Conservation (phyloP, 2,888 invertebrate genomes). For the Gymnoscelis rufifasciata region DNA sequence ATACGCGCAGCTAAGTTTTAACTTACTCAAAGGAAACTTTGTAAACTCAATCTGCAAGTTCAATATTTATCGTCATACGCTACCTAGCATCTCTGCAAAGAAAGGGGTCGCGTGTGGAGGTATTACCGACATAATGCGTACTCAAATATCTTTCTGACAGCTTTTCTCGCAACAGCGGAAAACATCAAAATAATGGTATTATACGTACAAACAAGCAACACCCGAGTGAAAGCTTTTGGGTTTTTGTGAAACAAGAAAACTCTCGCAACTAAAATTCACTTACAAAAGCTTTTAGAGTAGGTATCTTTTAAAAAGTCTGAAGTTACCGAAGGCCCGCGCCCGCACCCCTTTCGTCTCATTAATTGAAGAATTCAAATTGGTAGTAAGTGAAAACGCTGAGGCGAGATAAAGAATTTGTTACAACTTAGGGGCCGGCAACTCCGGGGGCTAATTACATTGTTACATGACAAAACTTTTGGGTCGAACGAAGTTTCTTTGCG, state of each 20-base stretch:
- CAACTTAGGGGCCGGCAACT: conserved; percentile 56
- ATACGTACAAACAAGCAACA: conserved; percentile 10
- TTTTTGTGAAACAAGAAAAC: conserved; percentile 12
- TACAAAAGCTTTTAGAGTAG: conserved; percentile 10
- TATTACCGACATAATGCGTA: conserved; percentile 17
- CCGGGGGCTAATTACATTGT: conserved; percentile 74
- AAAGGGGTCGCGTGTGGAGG: conserved; percentile 17
- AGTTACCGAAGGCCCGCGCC: conserved; percentile 23
- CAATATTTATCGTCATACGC: conserved; percentile 19
- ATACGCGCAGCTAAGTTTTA: conserved; percentile 19
- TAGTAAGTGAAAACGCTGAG: conserved; percentile 58
- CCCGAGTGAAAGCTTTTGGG: conserved; percentile 4
- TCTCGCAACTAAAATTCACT: conserved; percentile 13
- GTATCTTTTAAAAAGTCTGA: conserved; percentile 17
- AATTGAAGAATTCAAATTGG: conserved; percentile 51
- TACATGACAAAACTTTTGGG: conserved; percentile 74
- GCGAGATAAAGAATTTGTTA: conserved; percentile 70
- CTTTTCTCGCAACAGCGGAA: conserved; percentile 9
- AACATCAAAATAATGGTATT: conserved; percentile 14
- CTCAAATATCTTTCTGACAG: conserved; percentile 19
- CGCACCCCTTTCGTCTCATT: conserved; percentile 37
- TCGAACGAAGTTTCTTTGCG: conserved; percentile 66
- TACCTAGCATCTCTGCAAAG: conserved; percentile 15
- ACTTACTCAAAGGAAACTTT: conserved; percentile 23
- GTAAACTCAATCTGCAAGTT: conserved; percentile 24